Evolutionary conservation across 2,888 invertebrate species (phyloP).

Genomic region (Alsophila aescularia): DNA sequence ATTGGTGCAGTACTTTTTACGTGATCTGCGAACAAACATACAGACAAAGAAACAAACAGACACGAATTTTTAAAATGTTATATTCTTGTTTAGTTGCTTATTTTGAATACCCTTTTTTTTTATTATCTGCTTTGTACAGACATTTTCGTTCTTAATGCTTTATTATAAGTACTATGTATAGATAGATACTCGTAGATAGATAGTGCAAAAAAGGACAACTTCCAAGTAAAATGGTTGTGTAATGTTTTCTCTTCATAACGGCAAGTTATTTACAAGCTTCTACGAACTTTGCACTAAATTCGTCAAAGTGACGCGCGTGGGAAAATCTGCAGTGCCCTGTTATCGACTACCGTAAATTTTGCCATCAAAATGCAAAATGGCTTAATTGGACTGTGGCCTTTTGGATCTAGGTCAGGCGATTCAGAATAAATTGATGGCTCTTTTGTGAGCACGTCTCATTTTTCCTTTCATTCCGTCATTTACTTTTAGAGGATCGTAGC

Average conservation of each 20-base stretch:
- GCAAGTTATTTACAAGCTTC: slow-evolving; percentile 29
- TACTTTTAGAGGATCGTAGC: slow-evolving; percentile 24
- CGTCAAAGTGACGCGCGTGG: slow-evolving; percentile 43
- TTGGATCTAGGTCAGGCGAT: slow-evolving; percentile 78
- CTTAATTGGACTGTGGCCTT: slow-evolving; percentile 82
- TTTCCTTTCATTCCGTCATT: slow-evolving; percentile 41
- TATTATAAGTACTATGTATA: too few species aligned
- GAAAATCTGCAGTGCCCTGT: slow-evolving; percentile 63
- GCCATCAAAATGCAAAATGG: slow-evolving; percentile 83
- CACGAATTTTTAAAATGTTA: too few species aligned
- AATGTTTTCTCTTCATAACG: slow-evolving; percentile 20
- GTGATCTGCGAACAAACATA: too few species aligned
- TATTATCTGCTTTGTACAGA: too few species aligned
- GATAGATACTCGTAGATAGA: too few species aligned
- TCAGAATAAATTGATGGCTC: slow-evolving; percentile 77
- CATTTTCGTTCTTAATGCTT: too few species aligned
- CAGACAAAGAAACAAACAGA: too few species aligned
- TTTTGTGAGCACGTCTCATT: slow-evolving; percentile 68
- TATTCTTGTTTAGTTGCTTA: too few species aligned
- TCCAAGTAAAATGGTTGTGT: neutral
- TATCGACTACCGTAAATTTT: slow-evolving; percentile 78
- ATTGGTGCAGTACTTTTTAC: too few species aligned
- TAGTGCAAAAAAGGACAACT: neutral
- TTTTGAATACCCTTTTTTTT: too few species aligned
- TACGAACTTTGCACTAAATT: slow-evolving; percentile 17